A percentile compares a stretch with the other conserved stretches of the same genome.
These are phyloP conservation scores for Eupelmus urozonus DNA, from an alignment of 2,888 invertebrate genomes.

Conservation along the genomic window DNA sequence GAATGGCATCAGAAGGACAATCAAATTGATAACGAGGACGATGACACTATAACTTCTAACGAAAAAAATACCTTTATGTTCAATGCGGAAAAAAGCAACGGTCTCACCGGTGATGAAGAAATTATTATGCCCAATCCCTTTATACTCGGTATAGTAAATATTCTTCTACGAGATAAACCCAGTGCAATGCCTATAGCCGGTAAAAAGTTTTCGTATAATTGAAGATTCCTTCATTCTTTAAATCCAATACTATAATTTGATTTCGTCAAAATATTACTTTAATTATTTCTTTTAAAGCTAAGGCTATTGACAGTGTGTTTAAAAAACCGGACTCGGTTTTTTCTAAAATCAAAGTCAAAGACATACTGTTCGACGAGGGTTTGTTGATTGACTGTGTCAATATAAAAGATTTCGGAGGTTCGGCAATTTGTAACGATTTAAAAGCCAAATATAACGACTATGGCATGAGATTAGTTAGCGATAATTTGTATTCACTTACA, in stretches of 20 bases:
- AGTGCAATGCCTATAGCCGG: conserved; percentile 83
- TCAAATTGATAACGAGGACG: conserved; percentile 83
- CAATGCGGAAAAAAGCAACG: conserved; percentile 79
- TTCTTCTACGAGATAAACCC: conserved; percentile 80
- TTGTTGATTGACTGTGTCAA: conserved; percentile 84
- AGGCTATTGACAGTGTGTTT: conserved; percentile 85
- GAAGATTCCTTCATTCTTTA: too few relatives aligned
- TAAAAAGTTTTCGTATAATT: too few relatives aligned
- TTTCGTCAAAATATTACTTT: too few relatives aligned
- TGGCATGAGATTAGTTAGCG: conserved; percentile 75
- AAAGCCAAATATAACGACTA: conserved; percentile 71
- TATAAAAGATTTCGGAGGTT: conserved; percentile 86
- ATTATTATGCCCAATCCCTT: conserved; percentile 85
- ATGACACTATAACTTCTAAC: conserved; percentile 86
- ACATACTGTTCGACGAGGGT: conserved; percentile 88
- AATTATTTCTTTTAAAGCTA: too few relatives aligned
- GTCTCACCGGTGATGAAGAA: conserved; percentile 86
- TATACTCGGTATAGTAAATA: conserved; percentile 81
- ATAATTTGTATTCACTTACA: conserved; percentile 85
- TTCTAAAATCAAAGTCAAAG: conserved; percentile 82
- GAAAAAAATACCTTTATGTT: conserved; percentile 84
- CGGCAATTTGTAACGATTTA: conserved; percentile 85
- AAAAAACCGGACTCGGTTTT: conserved; percentile 82
- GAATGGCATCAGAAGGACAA: conserved; percentile 82
- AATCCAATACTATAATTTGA: too few relatives aligned